Evolutionary conservation across 2,113 vertebrate species (phyloP), one percentile per base, ranked within the genome.

Genomic region (Nerophis ophidion): DNA sequence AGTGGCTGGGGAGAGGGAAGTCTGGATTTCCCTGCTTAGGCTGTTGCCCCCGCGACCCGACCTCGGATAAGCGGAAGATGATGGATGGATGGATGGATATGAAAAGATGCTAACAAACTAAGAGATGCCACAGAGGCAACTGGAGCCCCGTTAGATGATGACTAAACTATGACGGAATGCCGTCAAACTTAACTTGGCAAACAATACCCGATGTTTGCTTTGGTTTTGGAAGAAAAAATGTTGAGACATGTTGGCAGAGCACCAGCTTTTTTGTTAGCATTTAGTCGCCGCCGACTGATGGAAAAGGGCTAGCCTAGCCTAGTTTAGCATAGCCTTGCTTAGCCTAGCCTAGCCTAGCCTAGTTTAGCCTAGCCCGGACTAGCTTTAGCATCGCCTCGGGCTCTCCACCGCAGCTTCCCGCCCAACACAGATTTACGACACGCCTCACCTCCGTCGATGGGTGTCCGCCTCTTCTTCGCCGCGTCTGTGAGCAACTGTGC

Each of bases 361-460:
- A 40, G 38, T 8, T 19, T 50, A 26, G 48, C 48, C 19, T 26
- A 26, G 19, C 26, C 26, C n/a, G n/a, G n/a, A n/a, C n/a, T n/a
- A n/a, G n/a, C n/a, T n/a, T 26, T 26, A 26, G 26, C 26, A 26
- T 26, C 26, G 26, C 44, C 58, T 47, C 48, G 35, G 1, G 59
- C 40, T 72, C 66, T 79, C 74, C 60, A 67, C 52, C 65, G 56
- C 71, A 59, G 80, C 74, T 71, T 2, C 42, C 57, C 71, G 44
- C 51, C 65, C 62, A 48, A 55, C 58, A 48, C 66, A 66, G 19
- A 77, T 61, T 74, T 9, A 56, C 17, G 54, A 16, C 65, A 68
- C 62, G 65, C 75, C 85, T 87, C 83, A 86, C 84, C 84, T 19
- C 26, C 9, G n/a, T 57, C 48, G 72, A 59, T 46, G 60, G 60